Base-by-base conservation (phyloP, 2,113 vertebrate genomes). In the Poeciliopsis turrubarensis region DNA sequence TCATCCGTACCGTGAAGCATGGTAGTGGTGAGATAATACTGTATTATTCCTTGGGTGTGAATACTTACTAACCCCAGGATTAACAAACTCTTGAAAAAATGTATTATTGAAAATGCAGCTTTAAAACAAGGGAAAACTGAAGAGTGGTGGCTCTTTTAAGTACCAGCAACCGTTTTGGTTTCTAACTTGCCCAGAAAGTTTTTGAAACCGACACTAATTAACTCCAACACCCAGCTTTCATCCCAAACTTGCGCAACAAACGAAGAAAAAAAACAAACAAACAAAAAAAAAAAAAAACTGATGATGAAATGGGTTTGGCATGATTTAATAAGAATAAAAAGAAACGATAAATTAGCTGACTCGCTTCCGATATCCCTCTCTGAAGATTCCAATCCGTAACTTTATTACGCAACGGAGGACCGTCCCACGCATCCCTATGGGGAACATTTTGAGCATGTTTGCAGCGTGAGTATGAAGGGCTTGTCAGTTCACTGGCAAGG, bases 401-500 rank as follows among this genome's bases (percentile, higher is more conserved):
- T 70, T 27, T 27, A 87, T 93, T 89, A 91, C 82, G 82, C 86
- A 92, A 93, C 75, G 72, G 61, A 68, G 70, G 85, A 85, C 54
- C 73, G 81, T 67, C 63, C 22, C 65, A 47, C 71, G 25, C 78
- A 61, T 81, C 81, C 75, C 69, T 51, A 14, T 78, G 83, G 74
- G 82, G 79, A 73, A 73, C 87, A 91, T 92, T 86, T 89, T 68
- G 68, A 54, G 60, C 87, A 91, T 91, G 90, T 86, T 92, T 92
- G 71, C 72, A 83, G 64, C 60, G 76, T 84, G 88, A 89, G 70
- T 60, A 14, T 47, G 32, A 1, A 2, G 66, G 68, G 80, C 86
- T 79, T 81, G 83, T 87, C 78, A 89, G 72, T 64, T 72, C 75
- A 47, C 51, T 91, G 90, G 86, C 84, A 77, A 68, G 7, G 61